Conservation (phyloP, 2,113 vertebrate genomes). For the Ictidomys tridecemlineatus region DNA sequence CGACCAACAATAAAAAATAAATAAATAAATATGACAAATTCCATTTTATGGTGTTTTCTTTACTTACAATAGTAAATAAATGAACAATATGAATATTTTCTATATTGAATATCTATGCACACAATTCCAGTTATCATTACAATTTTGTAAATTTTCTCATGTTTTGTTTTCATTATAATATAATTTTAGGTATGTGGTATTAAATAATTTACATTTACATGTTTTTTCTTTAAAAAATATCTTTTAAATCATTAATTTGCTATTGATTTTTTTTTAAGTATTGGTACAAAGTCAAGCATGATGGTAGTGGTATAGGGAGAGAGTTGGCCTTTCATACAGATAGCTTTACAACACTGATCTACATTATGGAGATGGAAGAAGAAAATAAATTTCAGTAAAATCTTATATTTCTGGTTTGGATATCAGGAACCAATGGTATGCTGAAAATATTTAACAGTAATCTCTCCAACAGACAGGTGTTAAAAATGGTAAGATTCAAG, state of each 20-base stretch:
- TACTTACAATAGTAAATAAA: too few species aligned
- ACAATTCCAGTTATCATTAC: neutral
- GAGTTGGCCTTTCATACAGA: neutral
- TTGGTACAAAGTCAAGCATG: too few species aligned
- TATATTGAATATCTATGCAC: neutral
- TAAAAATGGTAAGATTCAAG: neutral
- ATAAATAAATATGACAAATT: too few species aligned
- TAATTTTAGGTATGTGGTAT: neutral
- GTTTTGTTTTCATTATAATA: neutral
- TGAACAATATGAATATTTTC: too few species aligned
- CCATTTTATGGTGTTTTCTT: too few species aligned
- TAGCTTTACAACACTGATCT: neutral
- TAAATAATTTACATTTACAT: neutral
- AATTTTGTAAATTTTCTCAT: neutral
- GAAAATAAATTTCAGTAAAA: neutral
- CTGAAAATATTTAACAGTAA: neutral
- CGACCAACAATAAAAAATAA: too few species aligned
- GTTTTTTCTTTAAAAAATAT: neutral
- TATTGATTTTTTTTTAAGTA: neutral
- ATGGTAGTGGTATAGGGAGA: neutral
- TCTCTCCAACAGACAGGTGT: neutral
- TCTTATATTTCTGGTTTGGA: neutral
- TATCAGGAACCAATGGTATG: neutral
- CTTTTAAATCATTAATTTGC: neutral
- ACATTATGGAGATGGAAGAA: neutral